Conservation (phyloP, 2,113 vertebrate genomes). For the Neotoma lepida region DNA sequence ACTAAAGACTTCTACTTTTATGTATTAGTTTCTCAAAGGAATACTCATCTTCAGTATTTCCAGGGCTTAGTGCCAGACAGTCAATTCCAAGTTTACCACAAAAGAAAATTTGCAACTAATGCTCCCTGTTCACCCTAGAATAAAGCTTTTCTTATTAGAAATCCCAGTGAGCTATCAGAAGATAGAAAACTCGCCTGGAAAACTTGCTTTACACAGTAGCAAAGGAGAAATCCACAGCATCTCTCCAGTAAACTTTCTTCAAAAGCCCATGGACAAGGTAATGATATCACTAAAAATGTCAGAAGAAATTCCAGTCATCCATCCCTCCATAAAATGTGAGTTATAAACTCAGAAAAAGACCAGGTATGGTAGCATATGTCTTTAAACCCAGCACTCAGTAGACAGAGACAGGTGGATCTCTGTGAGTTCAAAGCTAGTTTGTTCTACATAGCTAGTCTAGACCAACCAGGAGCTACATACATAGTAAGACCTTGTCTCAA, state of each 20-base stretch:
- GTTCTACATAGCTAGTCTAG: not conserved
- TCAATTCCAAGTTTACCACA: not conserved
- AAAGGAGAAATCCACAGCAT: slow-evolving; percentile 45
- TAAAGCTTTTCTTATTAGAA: slow-evolving; percentile 50
- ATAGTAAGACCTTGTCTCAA: not conserved
- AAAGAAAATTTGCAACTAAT: slow-evolving; percentile 12
- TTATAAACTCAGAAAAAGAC: not conserved
- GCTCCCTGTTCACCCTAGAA: not conserved
- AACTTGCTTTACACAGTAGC: slow-evolving; percentile 27
- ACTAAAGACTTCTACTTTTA: slow-evolving; percentile 31
- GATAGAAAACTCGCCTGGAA: slow-evolving; percentile 3
- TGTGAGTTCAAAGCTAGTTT: not conserved
- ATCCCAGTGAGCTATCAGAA: not conserved
- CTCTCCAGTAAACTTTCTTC: slow-evolving; percentile 41
- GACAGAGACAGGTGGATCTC: not conserved
- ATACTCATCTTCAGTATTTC: slow-evolving; percentile 28
- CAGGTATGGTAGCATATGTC: not conserved
- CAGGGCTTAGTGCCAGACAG: not conserved
- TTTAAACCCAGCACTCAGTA: not conserved
- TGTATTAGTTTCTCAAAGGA: slow-evolving; percentile 49
- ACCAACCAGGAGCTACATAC: not conserved
- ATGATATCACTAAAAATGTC: not conserved
- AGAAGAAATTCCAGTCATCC: not conserved
- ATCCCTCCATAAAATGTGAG: slow-evolving; percentile 29
- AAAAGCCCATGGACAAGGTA: not conserved